A percentile compares a stretch with the other conserved stretches of the same genome.
phyloP scores from a whole-genome alignment of 1,140 invertebrate species.

The Drosophila nannoptera region DNA sequence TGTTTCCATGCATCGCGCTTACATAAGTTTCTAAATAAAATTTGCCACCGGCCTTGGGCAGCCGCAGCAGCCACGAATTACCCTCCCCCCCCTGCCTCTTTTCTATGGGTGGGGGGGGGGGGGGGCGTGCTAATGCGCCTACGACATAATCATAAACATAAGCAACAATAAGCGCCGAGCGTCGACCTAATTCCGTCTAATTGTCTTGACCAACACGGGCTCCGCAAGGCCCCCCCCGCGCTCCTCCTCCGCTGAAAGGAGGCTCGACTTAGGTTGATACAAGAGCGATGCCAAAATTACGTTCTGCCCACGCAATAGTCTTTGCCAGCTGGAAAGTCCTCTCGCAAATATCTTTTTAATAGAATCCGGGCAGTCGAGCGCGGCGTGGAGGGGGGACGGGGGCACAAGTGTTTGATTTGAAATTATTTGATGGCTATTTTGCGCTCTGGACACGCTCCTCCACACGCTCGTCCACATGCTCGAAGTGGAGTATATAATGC shows the following conservation, averaged over 20 bases:
- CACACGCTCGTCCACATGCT: slow-evolving; percentile 9
- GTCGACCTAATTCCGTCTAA: slow-evolving; percentile 51
- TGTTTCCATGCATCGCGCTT: slow-evolving; percentile 10
- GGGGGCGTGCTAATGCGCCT: slow-evolving; percentile 52
- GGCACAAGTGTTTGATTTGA: slow-evolving; percentile 64
- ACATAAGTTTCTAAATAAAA: slow-evolving; percentile 47
- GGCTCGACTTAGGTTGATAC: slow-evolving; percentile 20
- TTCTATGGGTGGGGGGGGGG: neutral
- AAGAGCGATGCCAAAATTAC: slow-evolving; percentile 37
- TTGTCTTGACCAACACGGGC: slow-evolving; percentile 37
- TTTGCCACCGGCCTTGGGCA: slow-evolving; percentile 27
- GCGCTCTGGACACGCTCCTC: slow-evolving; percentile 19
- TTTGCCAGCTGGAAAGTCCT: neutral
- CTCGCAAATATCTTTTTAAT: slow-evolving; percentile 66
- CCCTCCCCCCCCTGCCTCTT: neutral
- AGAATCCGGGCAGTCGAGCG: too few species aligned
- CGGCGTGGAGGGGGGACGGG: too few species aligned
- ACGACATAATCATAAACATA: slow-evolving; percentile 67
- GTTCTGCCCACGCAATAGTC: slow-evolving; percentile 16
- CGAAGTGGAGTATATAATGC: slow-evolving; percentile 3
- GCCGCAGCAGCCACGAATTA: slow-evolving; percentile 12
- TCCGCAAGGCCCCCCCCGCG: slow-evolving; percentile 7
- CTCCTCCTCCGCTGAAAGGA: neutral
- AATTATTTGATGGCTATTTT: slow-evolving; percentile 53
- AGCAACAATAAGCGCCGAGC: slow-evolving; percentile 45